Evolutionary conservation across 2,888 invertebrate genomes (phyloP).

Genomic region (Macrophya alboannulata): DNA sequence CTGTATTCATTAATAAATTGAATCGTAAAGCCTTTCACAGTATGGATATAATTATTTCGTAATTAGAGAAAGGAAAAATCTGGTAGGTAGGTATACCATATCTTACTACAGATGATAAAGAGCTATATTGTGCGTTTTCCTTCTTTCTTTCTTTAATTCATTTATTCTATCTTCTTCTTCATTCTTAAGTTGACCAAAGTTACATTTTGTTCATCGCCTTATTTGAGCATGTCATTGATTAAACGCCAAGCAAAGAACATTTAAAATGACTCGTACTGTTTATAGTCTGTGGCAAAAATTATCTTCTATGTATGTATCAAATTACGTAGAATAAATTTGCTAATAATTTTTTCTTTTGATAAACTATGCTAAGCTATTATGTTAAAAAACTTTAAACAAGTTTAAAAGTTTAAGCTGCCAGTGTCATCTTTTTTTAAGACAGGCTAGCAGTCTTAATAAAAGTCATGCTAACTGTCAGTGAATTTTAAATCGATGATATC

Average conservation of each 20-base stretch:
- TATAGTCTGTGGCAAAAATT: background rate
- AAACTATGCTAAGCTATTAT: background rate
- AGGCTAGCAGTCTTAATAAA: conserved; percentile 39
- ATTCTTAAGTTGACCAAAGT: background rate
- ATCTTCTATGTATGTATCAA: background rate
- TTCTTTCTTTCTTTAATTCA: background rate
- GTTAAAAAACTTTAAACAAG: background rate
- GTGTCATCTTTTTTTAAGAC: conserved; percentile 45
- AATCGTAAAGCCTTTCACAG: background rate
- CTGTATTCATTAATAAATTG: background rate
- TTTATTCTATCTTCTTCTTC: background rate
- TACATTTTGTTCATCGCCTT: background rate
- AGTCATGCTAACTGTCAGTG: conserved; percentile 56
- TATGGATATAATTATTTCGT: conserved; percentile 4
- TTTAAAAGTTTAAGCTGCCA: conserved; percentile 25
- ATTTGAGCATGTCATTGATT: conserved; percentile 20
- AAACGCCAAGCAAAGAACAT: background rate
- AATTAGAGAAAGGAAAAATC: background rate
- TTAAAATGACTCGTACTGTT: background rate
- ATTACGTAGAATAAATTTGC: background rate
- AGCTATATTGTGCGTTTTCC: background rate
- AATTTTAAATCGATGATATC: conserved; percentile 50
- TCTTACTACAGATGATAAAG: background rate
- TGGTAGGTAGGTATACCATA: background rate
- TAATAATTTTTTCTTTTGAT: background rate